Percentiles rank a stretch among this genome's conserved stretches.
Evolutionary conservation across 2,797 vertebrate species (phyloP).

Genomic region (Takifugu ocellatus): DNA sequence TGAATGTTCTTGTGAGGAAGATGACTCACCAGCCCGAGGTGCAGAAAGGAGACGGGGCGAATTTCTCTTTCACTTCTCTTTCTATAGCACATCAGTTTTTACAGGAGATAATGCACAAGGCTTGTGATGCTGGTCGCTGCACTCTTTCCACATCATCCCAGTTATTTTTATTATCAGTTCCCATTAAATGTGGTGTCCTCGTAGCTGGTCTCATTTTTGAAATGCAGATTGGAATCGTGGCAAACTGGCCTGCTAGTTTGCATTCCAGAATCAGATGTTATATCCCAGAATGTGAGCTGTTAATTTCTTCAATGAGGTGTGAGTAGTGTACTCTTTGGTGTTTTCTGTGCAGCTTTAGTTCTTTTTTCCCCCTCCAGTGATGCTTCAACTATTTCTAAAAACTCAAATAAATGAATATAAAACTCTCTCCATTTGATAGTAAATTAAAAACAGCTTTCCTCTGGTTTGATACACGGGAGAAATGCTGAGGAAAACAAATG

Average conservation of each 20-base stretch:
- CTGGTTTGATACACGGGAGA: constrained; percentile 64
- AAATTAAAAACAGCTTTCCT: constrained; percentile 53
- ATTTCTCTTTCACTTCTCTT: constrained; percentile 74
- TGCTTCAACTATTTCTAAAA: constrained; percentile 56
- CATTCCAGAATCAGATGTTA: constrained; percentile 64
- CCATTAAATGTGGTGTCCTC: constrained; percentile 41
- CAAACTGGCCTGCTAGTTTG: constrained; percentile 67
- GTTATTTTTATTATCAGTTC: constrained; percentile 47
- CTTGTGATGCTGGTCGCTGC: constrained; percentile 34
- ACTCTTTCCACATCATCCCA: constrained; percentile 30
- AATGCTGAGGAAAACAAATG: constrained; percentile 59
- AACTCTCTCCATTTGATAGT: constrained; percentile 53
- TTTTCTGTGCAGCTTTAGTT: not conserved
- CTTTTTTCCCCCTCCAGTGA: constrained; percentile 67
- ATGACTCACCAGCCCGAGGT: constrained; percentile 76
- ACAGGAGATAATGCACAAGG: constrained; percentile 50
- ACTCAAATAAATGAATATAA: constrained; percentile 1
- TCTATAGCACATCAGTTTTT: constrained; percentile 67
- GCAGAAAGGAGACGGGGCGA: constrained; percentile 66
- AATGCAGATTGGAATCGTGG: constrained; percentile 59
- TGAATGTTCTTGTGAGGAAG: constrained; percentile 75
- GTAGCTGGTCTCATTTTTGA: constrained; percentile 62
- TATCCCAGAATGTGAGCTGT: constrained; percentile 62
- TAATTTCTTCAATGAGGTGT: constrained; percentile 58
- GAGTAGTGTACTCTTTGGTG: constrained; percentile 5